Percentiles rank a stretch among this genome's conserved stretches.
Conservation (phyloP, 2,113 vertebrate genomes). For the Scopus umbretta region DNA sequence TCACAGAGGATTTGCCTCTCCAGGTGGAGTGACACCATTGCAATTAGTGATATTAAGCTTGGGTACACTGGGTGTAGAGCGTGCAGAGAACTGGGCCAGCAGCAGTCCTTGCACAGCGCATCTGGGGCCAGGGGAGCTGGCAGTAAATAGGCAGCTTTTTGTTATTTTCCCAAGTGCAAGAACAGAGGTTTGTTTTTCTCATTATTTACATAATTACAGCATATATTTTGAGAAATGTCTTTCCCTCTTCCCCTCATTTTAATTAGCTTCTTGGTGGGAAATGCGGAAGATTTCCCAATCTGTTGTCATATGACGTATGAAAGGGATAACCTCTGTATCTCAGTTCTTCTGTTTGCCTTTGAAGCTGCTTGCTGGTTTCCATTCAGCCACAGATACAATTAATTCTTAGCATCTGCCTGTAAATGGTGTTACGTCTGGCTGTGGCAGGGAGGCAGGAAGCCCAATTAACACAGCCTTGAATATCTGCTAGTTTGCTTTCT, state of each 20-base stretch:
- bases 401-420: conserved; percentile 47
- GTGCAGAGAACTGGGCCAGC: neutral
- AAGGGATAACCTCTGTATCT: conserved; percentile 18
- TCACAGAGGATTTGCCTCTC: neutral
- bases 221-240: neutral
- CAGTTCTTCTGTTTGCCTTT: neutral
- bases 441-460: neutral
- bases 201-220: neutral
- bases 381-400: conserved; percentile 22
- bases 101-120: neutral
- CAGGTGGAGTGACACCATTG: neutral
- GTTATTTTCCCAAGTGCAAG: neutral
- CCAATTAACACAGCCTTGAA: neutral
- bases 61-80: neutral
- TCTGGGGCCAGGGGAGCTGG: neutral
- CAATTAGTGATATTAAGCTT: neutral
- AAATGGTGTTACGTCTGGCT: conserved; percentile 38
- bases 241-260: neutral
- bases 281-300: neutral
- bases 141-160: neutral
- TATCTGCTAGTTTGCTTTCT: neutral
- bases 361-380: conserved; percentile 40
- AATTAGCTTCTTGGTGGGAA: conserved; percentile 25
- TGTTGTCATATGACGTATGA: neutral
- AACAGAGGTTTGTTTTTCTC: neutral